phyloP scores from a whole-genome alignment of 2,797 vertebrate genomes.

The Labeo calbasu region DNA sequence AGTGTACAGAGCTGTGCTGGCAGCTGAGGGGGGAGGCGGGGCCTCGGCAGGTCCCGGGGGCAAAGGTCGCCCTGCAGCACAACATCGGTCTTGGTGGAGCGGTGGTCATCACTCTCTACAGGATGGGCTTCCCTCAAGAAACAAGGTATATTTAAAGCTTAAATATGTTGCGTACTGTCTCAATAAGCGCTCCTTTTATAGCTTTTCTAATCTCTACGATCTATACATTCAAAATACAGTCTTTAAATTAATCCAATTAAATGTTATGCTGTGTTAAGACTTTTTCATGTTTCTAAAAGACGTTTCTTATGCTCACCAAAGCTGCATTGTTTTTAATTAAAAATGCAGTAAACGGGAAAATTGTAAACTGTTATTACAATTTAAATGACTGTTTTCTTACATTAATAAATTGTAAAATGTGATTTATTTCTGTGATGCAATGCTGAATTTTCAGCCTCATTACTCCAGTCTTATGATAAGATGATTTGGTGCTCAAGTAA shows the following conservation, averaged over 20 bases:
- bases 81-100: slow-evolving; percentile 94
- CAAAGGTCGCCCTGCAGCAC: slow-evolving; percentile 92
- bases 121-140: slow-evolving; percentile 86
- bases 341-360: not conserved
- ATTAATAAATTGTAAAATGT: not conserved
- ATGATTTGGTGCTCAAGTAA: not conserved
- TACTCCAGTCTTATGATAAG: not conserved
- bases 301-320: not conserved
- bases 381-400: not conserved
- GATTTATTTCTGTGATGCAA: not conserved
- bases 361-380: not conserved
- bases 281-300: not conserved
- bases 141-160: slow-evolving; percentile 67
- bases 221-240: not conserved
- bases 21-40: slow-evolving; percentile 92
- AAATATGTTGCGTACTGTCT: not conserved
- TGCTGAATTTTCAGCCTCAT: not conserved
- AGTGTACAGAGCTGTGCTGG: slow-evolving; percentile 98
- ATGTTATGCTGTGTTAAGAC: not conserved
- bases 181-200: not conserved
- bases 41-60: slow-evolving; percentile 87
- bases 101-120: slow-evolving; percentile 88
- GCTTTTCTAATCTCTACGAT: not conserved
- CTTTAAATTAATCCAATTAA: not conserved
- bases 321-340: no score